phyloP scores from a whole-genome alignment of 2,888 invertebrate species.

The Odontothrips loti region DNA sequence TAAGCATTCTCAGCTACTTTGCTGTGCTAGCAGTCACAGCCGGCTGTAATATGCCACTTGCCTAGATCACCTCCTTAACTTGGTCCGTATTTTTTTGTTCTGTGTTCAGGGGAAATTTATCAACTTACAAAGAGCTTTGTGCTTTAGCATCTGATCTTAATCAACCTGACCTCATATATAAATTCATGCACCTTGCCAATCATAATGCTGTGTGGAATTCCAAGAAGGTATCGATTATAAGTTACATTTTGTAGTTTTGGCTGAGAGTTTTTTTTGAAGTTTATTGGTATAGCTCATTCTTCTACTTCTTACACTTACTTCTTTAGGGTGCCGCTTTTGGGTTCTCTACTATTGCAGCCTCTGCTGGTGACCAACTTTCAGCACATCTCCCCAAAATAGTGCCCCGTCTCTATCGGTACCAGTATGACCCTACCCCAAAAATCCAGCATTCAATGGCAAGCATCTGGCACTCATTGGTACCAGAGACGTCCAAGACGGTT shows the following conservation, averaged over 20 bases:
- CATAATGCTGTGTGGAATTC: slow-evolving; percentile 94
- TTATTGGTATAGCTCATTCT: not conserved
- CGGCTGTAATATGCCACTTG: no score
- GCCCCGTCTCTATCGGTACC: slow-evolving; percentile 61
- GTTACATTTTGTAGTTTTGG: not conserved
- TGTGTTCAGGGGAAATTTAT: slow-evolving; percentile 67
- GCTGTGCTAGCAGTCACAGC: no score
- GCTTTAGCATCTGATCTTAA: slow-evolving; percentile 89
- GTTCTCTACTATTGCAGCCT: slow-evolving; percentile 77
- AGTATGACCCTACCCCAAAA: slow-evolving; percentile 88
- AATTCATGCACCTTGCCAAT: slow-evolving; percentile 93
- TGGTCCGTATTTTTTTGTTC: slow-evolving; percentile 27
- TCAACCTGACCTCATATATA: slow-evolving; percentile 91
- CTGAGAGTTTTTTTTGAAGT: slow-evolving; percentile 15
- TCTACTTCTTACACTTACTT: slow-evolving; percentile 20
- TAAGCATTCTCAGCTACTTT: slow-evolving; percentile 45
- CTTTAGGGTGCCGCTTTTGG: slow-evolving; percentile 83
- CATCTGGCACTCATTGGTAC: slow-evolving; percentile 89
- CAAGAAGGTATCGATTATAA: slow-evolving; percentile 61
- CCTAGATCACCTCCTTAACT: no score
- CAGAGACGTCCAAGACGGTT: slow-evolving; percentile 75
- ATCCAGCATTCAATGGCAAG: slow-evolving; percentile 90
- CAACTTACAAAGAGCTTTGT: slow-evolving; percentile 92
- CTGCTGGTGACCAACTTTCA: slow-evolving; percentile 77
- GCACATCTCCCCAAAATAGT: slow-evolving; percentile 75